These are phyloP conservation scores for Anabas testudineus DNA, from an alignment of 2,797 vertebrate genomes.

Conservation along the genomic window DNA sequence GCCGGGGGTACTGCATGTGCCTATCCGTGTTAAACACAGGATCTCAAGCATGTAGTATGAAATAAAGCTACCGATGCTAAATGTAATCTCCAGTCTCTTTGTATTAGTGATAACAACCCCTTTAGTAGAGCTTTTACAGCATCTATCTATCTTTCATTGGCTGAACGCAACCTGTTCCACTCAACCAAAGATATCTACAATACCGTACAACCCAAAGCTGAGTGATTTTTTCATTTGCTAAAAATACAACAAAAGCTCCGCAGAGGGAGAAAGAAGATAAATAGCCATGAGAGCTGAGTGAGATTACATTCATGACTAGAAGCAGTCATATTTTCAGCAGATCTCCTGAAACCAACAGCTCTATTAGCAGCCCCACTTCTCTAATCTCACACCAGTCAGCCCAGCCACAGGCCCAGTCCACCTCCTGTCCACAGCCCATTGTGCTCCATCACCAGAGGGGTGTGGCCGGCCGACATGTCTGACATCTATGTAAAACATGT, in stretches of 20 bases:
- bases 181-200: background rate
- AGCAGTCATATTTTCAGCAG: background rate
- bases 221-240: conserved; percentile 8
- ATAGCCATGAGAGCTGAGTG: background rate
- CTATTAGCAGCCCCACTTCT: conserved; percentile 45
- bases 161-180: conserved; percentile 20
- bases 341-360: conserved; percentile 23
- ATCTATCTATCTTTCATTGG: conserved; percentile 4
- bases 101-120: background rate
- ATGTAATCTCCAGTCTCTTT: background rate
- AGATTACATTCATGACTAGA: background rate
- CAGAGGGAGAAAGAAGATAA: conserved; percentile 1
- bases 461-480: conserved; percentile 77
- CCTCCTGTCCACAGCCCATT: conserved; percentile 70
- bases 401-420: conserved; percentile 61
- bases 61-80: background rate
- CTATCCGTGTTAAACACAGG: conserved; percentile 38
- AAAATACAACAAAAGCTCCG: conserved; percentile 32
- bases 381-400: conserved; percentile 51
- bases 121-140: conserved; percentile 20
- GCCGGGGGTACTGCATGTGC: conserved; percentile 35
- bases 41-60: conserved; percentile 14
- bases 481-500: conserved; percentile 82
- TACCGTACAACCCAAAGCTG: background rate
- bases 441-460: conserved; percentile 71